A percentile compares a stretch with the other conserved stretches of the same genome.
These are phyloP conservation scores for Epirrhoe tristata DNA, from an alignment of 2,888 invertebrate genomes.

Conservation along the genomic window DNA sequence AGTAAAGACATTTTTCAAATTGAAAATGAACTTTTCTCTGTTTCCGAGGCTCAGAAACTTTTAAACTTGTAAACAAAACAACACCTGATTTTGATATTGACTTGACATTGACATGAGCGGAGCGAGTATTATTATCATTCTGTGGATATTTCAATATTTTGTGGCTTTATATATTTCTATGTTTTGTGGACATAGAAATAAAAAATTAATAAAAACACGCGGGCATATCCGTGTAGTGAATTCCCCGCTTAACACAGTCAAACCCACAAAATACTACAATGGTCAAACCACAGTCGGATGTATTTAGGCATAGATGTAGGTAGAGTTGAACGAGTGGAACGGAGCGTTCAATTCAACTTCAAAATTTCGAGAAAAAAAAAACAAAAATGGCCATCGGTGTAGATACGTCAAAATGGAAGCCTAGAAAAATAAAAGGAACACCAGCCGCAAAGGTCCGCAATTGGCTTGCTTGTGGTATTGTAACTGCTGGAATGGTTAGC, in stretches of 20 bases:
- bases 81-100: neutral
- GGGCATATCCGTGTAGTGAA: too few species aligned
- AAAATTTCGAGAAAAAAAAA: constrained; percentile 1
- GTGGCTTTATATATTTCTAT: too few species aligned
- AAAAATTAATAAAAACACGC: too few species aligned
- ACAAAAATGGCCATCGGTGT: constrained; percentile 80
- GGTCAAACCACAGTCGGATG: neutral
- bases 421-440: constrained; percentile 87
- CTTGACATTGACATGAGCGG: neutral
- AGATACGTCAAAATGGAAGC: constrained; percentile 87
- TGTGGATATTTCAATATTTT: too few species aligned
- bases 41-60: too few species aligned
- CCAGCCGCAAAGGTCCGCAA: constrained; percentile 86
- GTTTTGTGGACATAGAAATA: too few species aligned
- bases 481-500: constrained; percentile 71
- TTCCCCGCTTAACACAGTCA: too few species aligned
- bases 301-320: too few species aligned
- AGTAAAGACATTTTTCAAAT: constrained; percentile 64
- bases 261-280: too few species aligned
- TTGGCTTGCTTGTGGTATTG: constrained; percentile 74
- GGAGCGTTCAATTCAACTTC: neutral
- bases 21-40: too few species aligned
- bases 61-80: too few species aligned
- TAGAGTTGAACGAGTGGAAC: neutral
- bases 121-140: too few species aligned